Conservation (phyloP, 2,113 vertebrate species). For the Zosterops borbonicus region DNA sequence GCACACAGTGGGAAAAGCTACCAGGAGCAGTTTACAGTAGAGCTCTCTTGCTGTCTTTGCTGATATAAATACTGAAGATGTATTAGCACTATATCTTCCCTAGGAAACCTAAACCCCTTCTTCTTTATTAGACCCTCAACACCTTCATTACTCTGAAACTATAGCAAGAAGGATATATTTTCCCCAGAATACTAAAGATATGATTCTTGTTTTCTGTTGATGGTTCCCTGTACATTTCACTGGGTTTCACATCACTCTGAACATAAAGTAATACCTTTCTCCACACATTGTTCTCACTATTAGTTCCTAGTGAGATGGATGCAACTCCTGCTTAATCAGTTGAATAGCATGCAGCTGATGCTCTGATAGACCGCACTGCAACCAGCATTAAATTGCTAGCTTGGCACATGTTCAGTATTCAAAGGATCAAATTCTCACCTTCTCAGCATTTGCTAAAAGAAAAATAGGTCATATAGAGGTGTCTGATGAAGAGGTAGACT, state of each 20-base stretch:
- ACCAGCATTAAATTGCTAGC: neutral
- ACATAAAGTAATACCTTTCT: neutral
- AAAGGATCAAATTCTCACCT: neutral
- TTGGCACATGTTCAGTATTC: neutral
- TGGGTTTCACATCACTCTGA: neutral
- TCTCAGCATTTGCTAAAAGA: neutral
- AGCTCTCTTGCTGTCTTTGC: neutral
- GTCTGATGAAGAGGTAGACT: neutral
- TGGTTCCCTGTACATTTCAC: neutral
- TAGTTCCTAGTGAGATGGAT: neutral
- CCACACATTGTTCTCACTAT: neutral
- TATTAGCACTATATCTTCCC: neutral
- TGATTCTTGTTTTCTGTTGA: neutral
- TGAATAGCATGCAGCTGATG: neutral
- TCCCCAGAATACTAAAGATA: neutral
- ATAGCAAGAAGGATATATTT: neutral
- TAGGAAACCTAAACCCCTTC: neutral
- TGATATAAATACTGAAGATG: neutral
- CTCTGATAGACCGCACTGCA: neutral
- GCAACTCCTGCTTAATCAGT: neutral
- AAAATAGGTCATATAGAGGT: neutral
- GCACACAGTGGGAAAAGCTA: neutral
- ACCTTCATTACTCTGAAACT: neutral
- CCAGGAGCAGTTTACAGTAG: neutral
- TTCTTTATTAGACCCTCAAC: neutral